A percentile compares a stretch with the other conserved stretches of the same genome.
Evolutionary conservation across 1,140 invertebrate genomes (phyloP).

Genomic region (Tetranychus urticae): DNA sequence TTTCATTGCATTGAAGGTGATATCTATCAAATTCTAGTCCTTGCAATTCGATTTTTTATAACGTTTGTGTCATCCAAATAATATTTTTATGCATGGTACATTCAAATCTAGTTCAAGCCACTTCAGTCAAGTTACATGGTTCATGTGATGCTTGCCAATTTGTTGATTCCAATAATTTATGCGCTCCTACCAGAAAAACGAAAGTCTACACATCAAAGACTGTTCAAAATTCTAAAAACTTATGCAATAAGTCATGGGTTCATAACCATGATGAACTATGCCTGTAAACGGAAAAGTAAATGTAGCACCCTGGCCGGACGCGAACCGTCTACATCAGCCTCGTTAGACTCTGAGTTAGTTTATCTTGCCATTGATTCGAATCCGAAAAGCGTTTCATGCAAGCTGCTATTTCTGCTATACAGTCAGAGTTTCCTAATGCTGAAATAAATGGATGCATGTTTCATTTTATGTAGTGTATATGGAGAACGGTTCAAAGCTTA

Average conservation of each 20-base stretch:
- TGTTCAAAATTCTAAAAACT: neutral
- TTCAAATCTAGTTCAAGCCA: neutral
- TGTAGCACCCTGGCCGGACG: too few relatives aligned
- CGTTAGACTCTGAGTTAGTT: too few relatives aligned
- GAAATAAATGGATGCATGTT: neutral
- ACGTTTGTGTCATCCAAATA: neutral
- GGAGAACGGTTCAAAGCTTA: neutral
- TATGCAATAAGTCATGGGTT: neutral
- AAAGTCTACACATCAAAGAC: neutral
- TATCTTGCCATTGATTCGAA: neutral
- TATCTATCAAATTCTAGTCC: neutral
- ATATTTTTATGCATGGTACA: slow-evolving; percentile 1
- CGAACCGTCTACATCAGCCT: too few relatives aligned
- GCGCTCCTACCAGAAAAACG: neutral
- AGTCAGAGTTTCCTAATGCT: neutral
- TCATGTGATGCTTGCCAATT: neutral
- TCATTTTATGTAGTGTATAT: neutral
- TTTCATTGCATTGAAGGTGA: neutral
- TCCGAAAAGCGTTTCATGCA: neutral
- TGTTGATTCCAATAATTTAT: neutral
- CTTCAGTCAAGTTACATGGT: neutral
- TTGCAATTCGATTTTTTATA: neutral
- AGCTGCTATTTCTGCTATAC: neutral
- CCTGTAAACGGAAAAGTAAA: too few relatives aligned
- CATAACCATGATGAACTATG: neutral